Conservation (phyloP, 2,113 vertebrate species). For the Rhinoderma darwinii region DNA sequence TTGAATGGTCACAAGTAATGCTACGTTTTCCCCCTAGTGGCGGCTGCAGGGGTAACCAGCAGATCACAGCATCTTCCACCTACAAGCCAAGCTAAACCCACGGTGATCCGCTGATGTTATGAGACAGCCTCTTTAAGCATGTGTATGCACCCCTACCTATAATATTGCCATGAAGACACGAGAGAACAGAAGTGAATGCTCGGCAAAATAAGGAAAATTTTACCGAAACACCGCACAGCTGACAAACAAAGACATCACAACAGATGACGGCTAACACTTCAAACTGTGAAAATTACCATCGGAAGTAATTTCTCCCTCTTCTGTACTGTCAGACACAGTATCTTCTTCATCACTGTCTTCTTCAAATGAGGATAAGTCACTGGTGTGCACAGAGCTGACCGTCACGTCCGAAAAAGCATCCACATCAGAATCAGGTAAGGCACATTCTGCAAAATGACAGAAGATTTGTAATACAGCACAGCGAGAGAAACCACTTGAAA, state of each 20-base stretch:
- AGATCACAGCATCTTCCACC: too few species aligned
- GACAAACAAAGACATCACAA: neutral
- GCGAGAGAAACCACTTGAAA: neutral
- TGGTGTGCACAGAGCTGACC: conserved; percentile 97
- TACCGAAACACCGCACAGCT: too few species aligned
- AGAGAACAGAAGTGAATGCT: too few species aligned
- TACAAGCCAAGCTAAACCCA: too few species aligned
- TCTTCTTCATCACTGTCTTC: conserved; percentile 85
- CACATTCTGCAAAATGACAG: conserved; percentile 75
- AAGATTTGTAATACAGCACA: neutral
- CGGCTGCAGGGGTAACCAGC: too few species aligned
- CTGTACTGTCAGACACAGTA: conserved; percentile 85
- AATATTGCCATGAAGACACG: too few species aligned
- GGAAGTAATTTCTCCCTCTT: conserved; percentile 90
- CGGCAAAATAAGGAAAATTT: too few species aligned
- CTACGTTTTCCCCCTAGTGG: too few species aligned
- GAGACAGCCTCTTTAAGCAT: too few species aligned
- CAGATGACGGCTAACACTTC: neutral
- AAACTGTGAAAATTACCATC: conserved; percentile 74
- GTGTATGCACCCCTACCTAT: too few species aligned
- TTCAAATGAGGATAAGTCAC: conserved; percentile 96
- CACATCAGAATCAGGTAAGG: conserved; percentile 87
- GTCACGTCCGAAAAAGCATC: conserved; percentile 96
- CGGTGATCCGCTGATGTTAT: too few species aligned
- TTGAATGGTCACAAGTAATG: too few species aligned